Percentiles rank a stretch among this genome's conserved stretches.
Conservation (phyloP, 2,888 invertebrate genomes). For the Malthinus seriepunctatus region DNA sequence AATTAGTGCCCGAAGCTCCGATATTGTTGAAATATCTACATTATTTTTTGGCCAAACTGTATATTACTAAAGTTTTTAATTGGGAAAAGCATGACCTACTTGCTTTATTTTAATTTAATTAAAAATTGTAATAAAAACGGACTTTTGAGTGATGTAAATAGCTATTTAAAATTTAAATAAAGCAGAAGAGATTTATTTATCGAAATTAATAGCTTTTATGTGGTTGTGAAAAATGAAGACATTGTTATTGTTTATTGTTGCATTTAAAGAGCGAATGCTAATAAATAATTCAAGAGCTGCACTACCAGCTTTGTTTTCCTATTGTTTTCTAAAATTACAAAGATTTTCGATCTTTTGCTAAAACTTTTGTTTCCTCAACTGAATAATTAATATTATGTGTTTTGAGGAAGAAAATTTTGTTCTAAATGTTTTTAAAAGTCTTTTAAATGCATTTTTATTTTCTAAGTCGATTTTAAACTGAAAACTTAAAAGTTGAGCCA, state of each 20-base stretch:
- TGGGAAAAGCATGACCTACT: too few species aligned
- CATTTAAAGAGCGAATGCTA: slow-evolving; percentile 4
- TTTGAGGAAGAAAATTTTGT: slow-evolving; percentile 6
- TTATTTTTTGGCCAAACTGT: too few species aligned
- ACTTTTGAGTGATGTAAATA: neutral
- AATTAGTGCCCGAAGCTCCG: too few species aligned
- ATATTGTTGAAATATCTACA: too few species aligned
- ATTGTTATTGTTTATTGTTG: slow-evolving; percentile 5
- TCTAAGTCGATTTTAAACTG: too few species aligned
- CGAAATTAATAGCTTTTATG: neutral
- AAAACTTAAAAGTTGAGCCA: too few species aligned
- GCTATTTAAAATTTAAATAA: neutral
- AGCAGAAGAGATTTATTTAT: too few species aligned
- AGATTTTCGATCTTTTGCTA: slow-evolving; percentile 18
- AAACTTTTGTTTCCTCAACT: slow-evolving; percentile 17
- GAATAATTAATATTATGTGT: slow-evolving; percentile 18
- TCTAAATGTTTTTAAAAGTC: neutral
- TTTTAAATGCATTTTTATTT: neutral
- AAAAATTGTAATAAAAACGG: too few species aligned
- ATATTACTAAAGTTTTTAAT: too few species aligned
- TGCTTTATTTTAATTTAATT: too few species aligned
- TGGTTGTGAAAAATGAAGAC: neutral
- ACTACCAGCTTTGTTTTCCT: slow-evolving; percentile 13
- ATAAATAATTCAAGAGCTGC: slow-evolving; percentile 19
- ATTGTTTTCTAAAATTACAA: slow-evolving; percentile 18